Evolutionary conservation across 2,888 invertebrate genomes (phyloP).

Genomic region (Sabatieria punctata): DNA sequence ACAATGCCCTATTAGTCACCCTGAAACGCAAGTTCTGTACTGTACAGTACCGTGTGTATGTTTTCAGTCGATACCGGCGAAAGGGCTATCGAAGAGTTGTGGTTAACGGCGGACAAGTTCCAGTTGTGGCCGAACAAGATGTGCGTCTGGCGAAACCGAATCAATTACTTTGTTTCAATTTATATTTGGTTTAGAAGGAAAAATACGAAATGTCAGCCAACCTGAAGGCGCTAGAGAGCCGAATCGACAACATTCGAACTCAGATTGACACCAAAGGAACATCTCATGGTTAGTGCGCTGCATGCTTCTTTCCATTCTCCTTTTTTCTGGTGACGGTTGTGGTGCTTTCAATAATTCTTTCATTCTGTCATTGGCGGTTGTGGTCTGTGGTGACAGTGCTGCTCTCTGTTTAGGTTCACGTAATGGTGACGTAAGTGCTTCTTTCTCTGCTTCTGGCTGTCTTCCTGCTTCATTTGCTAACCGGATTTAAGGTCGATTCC

Average conservation of each 20-base stretch:
- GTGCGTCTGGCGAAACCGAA: neutral
- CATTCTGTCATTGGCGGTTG: too few relatives aligned
- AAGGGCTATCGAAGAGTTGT: neutral
- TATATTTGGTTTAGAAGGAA: constrained; percentile 7
- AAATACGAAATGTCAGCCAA: constrained; percentile 17
- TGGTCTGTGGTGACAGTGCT: neutral
- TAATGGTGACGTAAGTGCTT: constrained; percentile 8
- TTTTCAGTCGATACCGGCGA: constrained; percentile 18
- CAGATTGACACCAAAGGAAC: constrained; percentile 7
- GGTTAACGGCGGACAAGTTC: constrained; percentile 14
- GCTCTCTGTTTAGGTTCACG: constrained; percentile 3
- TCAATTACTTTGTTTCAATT: neutral
- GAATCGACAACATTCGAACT: constrained; percentile 17
- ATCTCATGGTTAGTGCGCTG: neutral
- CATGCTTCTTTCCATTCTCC: neutral
- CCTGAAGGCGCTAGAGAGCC: constrained; percentile 16
- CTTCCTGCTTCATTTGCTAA: neutral
- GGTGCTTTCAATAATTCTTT: neutral
- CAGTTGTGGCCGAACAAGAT: constrained; percentile 20
- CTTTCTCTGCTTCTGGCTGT: neutral
- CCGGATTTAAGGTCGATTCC: neutral
- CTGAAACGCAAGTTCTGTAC: too few relatives aligned
- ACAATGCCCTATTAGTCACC: neutral
- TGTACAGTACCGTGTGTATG: too few relatives aligned
- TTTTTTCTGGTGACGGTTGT: neutral